These are phyloP conservation scores for Uria lomvia DNA, from an alignment of 2,113 vertebrate species.

Conservation along the genomic window DNA sequence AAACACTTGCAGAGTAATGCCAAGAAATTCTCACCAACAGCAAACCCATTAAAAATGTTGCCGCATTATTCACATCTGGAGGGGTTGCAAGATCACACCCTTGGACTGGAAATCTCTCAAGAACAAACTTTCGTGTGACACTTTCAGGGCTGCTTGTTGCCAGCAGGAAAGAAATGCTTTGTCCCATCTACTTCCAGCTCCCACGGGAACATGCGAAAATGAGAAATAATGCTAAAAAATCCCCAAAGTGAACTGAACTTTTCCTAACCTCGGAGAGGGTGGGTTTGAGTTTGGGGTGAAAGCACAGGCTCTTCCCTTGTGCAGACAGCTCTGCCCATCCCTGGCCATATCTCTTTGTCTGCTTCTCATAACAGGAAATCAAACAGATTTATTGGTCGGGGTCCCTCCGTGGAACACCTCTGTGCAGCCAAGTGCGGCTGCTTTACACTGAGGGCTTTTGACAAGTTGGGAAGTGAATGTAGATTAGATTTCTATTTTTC, in stretches of 20 bases:
- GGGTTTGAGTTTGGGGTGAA: constrained; percentile 34
- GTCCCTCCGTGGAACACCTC: constrained; percentile 31
- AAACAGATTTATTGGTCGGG: constrained; percentile 54
- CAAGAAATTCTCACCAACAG: not conserved
- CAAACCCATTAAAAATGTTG: not conserved
- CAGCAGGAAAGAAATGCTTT: constrained; percentile 33
- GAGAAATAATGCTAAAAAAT: constrained; percentile 2
- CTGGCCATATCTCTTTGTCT: constrained; percentile 5
- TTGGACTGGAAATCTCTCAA: not conserved
- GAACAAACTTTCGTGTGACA: constrained; percentile 1
- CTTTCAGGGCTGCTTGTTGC: constrained; percentile 8
- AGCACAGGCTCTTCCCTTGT: constrained; percentile 41
- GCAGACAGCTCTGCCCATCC: constrained; percentile 59
- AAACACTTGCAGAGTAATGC: not conserved
- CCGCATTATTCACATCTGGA: not conserved
- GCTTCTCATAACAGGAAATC: constrained; percentile 67
- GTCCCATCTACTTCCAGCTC: constrained; percentile 46
- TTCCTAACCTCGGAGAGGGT: constrained; percentile 16
- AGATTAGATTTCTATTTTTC: constrained; percentile 50
- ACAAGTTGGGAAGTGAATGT: constrained; percentile 51
- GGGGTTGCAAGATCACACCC: constrained; percentile 8
- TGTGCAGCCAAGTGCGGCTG: constrained; percentile 23
- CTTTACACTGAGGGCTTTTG: not conserved
- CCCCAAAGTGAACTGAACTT: constrained; percentile 51
- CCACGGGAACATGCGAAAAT: not conserved